These are phyloP conservation scores for Drosophila sechellia DNA, from an alignment of 1,140 invertebrate genomes.

Conservation along the genomic window DNA sequence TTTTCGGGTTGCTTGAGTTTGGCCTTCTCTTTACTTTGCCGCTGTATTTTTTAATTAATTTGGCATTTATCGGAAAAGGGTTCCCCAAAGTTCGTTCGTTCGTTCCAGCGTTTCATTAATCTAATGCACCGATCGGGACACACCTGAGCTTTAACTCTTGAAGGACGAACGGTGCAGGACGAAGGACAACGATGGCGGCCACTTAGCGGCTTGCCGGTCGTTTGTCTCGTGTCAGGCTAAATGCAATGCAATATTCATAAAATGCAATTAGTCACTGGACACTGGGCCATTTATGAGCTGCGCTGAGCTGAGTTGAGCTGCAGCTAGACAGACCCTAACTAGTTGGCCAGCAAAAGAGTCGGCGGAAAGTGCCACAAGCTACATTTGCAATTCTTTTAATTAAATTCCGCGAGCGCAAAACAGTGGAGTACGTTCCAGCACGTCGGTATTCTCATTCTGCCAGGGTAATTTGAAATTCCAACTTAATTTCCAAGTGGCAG, in stretches of 20 bases:
- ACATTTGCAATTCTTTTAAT: slow-evolving; percentile 81
- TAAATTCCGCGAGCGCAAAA: slow-evolving; percentile 71
- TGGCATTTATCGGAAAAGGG: slow-evolving; percentile 83
- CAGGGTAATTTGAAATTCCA: slow-evolving; percentile 75
- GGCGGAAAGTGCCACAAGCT: slow-evolving; percentile 35
- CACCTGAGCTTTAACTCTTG: slow-evolving; percentile 53
- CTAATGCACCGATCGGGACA: slow-evolving; percentile 67
- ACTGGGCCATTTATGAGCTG: slow-evolving; percentile 55
- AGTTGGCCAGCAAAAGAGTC: slow-evolving; percentile 1
- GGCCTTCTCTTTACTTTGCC: slow-evolving; percentile 71
- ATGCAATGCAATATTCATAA: slow-evolving; percentile 72
- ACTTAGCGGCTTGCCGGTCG: slow-evolving; percentile 46
- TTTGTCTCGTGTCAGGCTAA: slow-evolving; percentile 60
- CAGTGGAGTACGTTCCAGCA: slow-evolving; percentile 50
- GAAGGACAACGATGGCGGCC: slow-evolving; percentile 28
- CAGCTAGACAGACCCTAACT: slow-evolving; percentile 41
- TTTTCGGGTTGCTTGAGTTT: slow-evolving; percentile 74
- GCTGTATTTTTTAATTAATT: slow-evolving; percentile 83
- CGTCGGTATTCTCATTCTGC: slow-evolving; percentile 20
- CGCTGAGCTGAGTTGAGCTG: slow-evolving; percentile 2
- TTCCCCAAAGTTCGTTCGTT: slow-evolving; percentile 36
- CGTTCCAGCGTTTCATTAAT: slow-evolving; percentile 66
- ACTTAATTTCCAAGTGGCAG: slow-evolving; percentile 64
- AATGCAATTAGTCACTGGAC: slow-evolving; percentile 72
- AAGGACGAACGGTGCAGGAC: slow-evolving; percentile 12